Conservation (phyloP, 1,140 invertebrate genomes). For the Globodera rostochiensis region DNA sequence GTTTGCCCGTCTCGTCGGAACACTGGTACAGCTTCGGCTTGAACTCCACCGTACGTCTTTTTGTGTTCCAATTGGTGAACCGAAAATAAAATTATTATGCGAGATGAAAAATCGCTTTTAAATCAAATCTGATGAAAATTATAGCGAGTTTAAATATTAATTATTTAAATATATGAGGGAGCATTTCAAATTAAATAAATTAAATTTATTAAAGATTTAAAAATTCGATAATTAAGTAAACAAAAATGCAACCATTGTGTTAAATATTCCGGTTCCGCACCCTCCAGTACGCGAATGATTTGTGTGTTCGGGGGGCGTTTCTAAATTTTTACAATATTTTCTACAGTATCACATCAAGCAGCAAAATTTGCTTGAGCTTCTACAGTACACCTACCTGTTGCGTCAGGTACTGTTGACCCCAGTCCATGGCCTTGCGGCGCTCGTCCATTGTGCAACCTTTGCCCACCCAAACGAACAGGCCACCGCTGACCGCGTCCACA, state of each 20-base stretch:
- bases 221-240: background rate
- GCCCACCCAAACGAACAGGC: constrained; percentile 84
- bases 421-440: constrained; percentile 77
- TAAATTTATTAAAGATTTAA: too few relatives aligned
- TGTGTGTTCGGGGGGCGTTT: constrained; percentile 56
- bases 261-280: constrained; percentile 58
- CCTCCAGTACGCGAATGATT: constrained; percentile 59
- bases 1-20: constrained; percentile 67
- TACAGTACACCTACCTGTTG: constrained; percentile 27
- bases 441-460: constrained; percentile 77
- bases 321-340: constrained; percentile 25
- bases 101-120: too few relatives aligned
- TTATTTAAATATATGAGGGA: too few relatives aligned
- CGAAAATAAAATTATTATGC: background rate
- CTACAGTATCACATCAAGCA: too few relatives aligned
- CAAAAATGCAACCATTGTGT: constrained; percentile 48
- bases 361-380: too few relatives aligned
- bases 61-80: constrained; percentile 57
- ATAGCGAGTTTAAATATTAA: too few relatives aligned
- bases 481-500: constrained; percentile 78
- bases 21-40: constrained; percentile 74
- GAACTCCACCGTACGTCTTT: constrained; percentile 51
- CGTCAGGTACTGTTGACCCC: constrained; percentile 69
- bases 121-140: too few relatives aligned
- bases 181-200: too few relatives aligned